Percentiles rank a stretch among this genome's conserved stretches.
Conservation (phyloP, 2,797 vertebrate genomes). For the Intellagama lesueurii region DNA sequence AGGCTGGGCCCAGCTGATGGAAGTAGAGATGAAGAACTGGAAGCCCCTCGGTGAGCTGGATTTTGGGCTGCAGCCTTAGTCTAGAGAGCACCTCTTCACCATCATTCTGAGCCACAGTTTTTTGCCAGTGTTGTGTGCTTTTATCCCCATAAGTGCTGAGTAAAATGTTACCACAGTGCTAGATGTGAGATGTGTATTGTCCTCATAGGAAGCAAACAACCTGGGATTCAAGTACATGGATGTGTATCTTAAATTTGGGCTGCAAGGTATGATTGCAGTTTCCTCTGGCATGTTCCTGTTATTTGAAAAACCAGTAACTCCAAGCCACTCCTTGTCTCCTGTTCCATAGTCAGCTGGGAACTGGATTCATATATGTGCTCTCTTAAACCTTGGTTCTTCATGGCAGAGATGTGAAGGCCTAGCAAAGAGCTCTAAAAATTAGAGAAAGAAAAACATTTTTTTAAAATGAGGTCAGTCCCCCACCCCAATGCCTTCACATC, state of each 20-base stretch:
- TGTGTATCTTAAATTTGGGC: background rate
- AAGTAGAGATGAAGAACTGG: slow-evolving; percentile 81
- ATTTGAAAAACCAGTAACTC: background rate
- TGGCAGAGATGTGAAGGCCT: no score
- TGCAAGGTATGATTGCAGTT: background rate
- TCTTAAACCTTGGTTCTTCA: no score
- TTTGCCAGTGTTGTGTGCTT: background rate
- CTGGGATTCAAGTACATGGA: no score
- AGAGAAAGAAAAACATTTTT: no score
- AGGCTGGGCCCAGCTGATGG: slow-evolving; percentile 83
- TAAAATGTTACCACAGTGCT: background rate
- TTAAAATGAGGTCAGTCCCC: no score
- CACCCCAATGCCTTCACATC: no score
- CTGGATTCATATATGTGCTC: no score
- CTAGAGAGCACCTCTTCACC: no score
- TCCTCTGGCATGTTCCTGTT: background rate
- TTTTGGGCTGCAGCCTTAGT: background rate
- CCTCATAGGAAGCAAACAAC: background rate
- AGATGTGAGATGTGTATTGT: background rate
- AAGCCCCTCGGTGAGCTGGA: slow-evolving; percentile 80
- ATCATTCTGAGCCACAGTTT: background rate
- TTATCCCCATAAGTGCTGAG: no score
- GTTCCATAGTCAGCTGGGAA: background rate
- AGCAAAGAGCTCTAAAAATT: no score
- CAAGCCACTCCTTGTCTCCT: background rate